Conservation (phyloP, 2,888 invertebrate genomes). For the Tenthredo livida region DNA sequence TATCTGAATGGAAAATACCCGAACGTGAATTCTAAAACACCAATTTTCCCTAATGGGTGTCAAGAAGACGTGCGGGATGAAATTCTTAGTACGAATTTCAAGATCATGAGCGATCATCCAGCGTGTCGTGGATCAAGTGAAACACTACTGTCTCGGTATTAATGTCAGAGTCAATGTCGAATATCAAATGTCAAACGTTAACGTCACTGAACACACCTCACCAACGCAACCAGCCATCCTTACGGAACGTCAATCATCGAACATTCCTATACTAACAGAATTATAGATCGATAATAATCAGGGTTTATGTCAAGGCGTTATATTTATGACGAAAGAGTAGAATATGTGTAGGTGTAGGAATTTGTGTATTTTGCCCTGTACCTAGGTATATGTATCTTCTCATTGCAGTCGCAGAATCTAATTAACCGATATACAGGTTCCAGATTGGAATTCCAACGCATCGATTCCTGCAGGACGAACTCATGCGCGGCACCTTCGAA, state of each 20-base stretch:
- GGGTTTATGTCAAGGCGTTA: not conserved
- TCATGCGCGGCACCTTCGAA: not conserved
- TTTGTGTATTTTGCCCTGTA: not conserved
- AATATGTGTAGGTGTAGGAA: not conserved
- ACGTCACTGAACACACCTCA: not conserved
- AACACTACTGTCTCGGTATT: not conserved
- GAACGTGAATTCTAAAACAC: not conserved
- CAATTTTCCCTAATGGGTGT: not conserved
- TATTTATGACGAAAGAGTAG: not conserved
- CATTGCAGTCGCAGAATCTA: slow-evolving; percentile 2
- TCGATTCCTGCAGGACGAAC: slow-evolving; percentile 12
- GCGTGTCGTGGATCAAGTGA: not conserved
- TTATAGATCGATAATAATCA: not conserved
- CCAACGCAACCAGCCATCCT: not conserved
- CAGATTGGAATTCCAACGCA: slow-evolving; percentile 19
- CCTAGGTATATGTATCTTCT: not conserved
- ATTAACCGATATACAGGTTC: slow-evolving; percentile 44
- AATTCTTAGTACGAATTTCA: not conserved
- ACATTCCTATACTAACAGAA: not conserved
- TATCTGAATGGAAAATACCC: not conserved
- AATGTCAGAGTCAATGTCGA: not conserved
- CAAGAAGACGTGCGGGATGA: not conserved
- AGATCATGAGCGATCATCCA: not conserved
- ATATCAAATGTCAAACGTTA: slow-evolving; percentile 7
- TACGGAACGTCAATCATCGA: slow-evolving; percentile 14